Conservation (phyloP, 2,113 vertebrate genomes). For the Orcinus orca region DNA sequence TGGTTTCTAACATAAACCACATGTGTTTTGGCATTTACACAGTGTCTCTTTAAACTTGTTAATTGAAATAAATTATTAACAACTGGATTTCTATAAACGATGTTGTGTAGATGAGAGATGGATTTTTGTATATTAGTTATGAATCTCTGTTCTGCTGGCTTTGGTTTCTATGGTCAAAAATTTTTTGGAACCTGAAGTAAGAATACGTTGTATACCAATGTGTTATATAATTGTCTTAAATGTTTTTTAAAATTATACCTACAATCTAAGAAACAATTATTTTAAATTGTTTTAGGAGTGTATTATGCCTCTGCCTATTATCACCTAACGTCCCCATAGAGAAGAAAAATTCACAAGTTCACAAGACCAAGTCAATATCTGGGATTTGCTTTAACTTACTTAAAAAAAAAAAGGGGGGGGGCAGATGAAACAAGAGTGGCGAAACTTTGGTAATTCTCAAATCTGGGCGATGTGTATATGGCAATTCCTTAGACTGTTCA, state of each 20-base stretch:
- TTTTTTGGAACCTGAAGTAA: not conserved
- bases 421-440: not conserved
- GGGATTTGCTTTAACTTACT: conserved; percentile 23
- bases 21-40: not conserved
- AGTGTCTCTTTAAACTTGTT: conserved; percentile 6
- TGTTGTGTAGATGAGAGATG: not conserved
- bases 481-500: not conserved
- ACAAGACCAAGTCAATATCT: not conserved
- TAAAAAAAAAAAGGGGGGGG: not conserved
- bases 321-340: not conserved
- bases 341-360: not conserved
- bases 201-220: not conserved
- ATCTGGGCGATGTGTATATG: not conserved
- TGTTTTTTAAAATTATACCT: conserved; percentile 4
- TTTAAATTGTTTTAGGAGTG: not conserved
- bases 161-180: not conserved
- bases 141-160: not conserved
- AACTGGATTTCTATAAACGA: conserved; percentile 24
- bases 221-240: conserved; percentile 4
- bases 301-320: not conserved
- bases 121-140: not conserved
- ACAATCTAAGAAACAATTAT: not conserved
- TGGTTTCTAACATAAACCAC: not conserved
- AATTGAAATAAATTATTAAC: conserved; percentile 34
- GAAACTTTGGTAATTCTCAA: conserved; percentile 8